Base-by-base conservation (phyloP, 1,140 invertebrate genomes). In the Drusus annulatus region DNA sequence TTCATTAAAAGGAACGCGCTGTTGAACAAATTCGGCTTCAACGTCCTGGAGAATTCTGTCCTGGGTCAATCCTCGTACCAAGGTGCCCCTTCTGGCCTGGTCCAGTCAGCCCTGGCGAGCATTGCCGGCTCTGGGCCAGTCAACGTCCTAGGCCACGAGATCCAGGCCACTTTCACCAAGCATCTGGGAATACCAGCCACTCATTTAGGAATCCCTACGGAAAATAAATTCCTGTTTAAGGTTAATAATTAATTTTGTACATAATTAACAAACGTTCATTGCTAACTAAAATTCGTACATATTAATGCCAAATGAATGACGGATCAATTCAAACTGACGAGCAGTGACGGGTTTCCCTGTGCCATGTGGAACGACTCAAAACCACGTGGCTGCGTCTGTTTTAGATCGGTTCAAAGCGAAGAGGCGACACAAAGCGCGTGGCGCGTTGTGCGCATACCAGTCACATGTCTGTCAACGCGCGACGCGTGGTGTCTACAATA, bases 231-330 rank as follows among this genome's bases (percentile, higher is more conserved):
- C 2, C 8, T 17, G 10, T 71, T 52, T 71, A 71, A 71, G 68
- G 68, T 71, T 71, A 71, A 71, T 71, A 68, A 50, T 68, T 31
- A 17, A 68, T 68, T 36, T 36, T 50, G 10, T 15, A 56, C 16
- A n/a, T 56, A 5, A n/a, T 56, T 36, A 2, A 36, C 5, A 28
- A 28, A 28, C n/a, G n/a, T n/a, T n/a, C n/a, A n/a, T n/a, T n/a
- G n/a, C n/a, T n/a, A n/a, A n/a, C n/a, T n/a, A n/a, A n/a, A n/a
- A n/a, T n/a, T n/a, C n/a, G n/a, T n/a, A n/a, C n/a, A n/a, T n/a
- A n/a, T n/a, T n/a, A n/a, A n/a, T n/a, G n/a, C n/a, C n/a, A n/a
- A n/a, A n/a, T n/a, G n/a, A n/a, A n/a, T n/a, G n/a, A n/a, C n/a
- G n/a, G n/a, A n/a, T n/a, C n/a, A n/a, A n/a, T n/a, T n/a, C n/a